Evolutionary conservation across 1,140 invertebrate genomes (phyloP).

Genomic region (Centruroides sculpturatus): DNA sequence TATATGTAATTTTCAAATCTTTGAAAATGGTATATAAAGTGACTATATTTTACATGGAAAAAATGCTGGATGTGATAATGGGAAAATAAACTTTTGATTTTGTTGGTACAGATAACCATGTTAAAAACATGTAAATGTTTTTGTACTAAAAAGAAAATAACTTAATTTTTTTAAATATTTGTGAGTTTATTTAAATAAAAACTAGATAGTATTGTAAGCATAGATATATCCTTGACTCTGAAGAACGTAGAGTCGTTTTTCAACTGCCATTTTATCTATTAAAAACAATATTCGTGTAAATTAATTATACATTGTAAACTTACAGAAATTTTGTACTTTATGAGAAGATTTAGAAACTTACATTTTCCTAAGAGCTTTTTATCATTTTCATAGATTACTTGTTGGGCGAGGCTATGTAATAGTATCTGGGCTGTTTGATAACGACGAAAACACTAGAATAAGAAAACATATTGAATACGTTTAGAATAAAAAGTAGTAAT

Average conservation of each 20-base stretch:
- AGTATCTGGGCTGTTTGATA: slow-evolving; percentile 97
- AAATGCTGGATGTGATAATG: too few relatives aligned
- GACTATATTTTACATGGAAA: too few relatives aligned
- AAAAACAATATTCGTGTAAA: neutral
- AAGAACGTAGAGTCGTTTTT: slow-evolving; percentile 69
- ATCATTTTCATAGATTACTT: slow-evolving; percentile 58
- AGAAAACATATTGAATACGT: neutral
- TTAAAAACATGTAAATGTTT: too few relatives aligned
- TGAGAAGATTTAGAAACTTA: slow-evolving; percentile 35
- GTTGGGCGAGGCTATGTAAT: slow-evolving; percentile 88
- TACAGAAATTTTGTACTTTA: slow-evolving; percentile 5
- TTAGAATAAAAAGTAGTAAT: too few relatives aligned
- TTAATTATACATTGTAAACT: neutral
- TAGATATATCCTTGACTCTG: slow-evolving; percentile 57
- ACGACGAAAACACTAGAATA: slow-evolving; percentile 69
- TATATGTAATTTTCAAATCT: too few relatives aligned
- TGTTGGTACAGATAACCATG: too few relatives aligned
- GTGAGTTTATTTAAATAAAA: too few relatives aligned
- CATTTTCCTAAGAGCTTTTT: slow-evolving; percentile 74
- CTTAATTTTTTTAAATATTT: too few relatives aligned
- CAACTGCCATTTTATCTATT: slow-evolving; percentile 78
- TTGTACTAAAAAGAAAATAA: too few relatives aligned
- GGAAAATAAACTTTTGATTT: too few relatives aligned
- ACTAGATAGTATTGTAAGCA: neutral
- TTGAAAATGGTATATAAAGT: too few relatives aligned